Evolutionary conservation across 2,113 vertebrate genomes (phyloP).

Genomic region (Pimephales promelas): DNA sequence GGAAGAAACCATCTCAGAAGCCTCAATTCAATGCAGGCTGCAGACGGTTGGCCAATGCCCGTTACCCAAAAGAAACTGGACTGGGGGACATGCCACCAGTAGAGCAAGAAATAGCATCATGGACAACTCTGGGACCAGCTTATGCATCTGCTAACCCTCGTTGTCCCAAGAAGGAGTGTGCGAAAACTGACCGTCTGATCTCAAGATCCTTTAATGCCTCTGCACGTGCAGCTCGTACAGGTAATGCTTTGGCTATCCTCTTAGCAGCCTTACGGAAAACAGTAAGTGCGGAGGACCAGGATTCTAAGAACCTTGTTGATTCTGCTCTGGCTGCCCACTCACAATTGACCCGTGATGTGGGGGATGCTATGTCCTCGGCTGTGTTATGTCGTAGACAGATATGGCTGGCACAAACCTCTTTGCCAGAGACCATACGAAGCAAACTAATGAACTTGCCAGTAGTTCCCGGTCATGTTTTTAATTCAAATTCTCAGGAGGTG

Average conservation of each 20-base stretch:
- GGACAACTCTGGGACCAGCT: not conserved
- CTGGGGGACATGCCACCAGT: not conserved
- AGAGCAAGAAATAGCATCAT: not conserved
- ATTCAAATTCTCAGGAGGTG: not conserved
- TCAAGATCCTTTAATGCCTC: not conserved
- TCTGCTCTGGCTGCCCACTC: not conserved
- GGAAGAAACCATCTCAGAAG: not conserved
- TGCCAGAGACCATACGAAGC: not conserved
- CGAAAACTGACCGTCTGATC: not conserved
- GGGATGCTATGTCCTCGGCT: not conserved
- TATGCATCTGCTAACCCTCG: not conserved
- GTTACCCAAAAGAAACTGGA: not conserved
- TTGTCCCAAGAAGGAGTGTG: not conserved
- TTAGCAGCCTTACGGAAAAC: not conserved
- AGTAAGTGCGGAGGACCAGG: not conserved
- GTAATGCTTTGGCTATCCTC: not conserved
- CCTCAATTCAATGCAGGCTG: not conserved
- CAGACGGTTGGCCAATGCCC: not conserved
- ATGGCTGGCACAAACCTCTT: not conserved
- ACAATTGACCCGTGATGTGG: not conserved
- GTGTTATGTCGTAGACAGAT: not conserved
- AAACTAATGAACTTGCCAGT: not conserved
- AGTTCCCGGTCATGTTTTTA: not conserved
- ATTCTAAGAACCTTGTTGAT: not conserved
- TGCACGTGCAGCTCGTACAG: not conserved